Base-by-base conservation (phyloP, 2,888 invertebrate genomes). In the Apamea monoglypha region DNA sequence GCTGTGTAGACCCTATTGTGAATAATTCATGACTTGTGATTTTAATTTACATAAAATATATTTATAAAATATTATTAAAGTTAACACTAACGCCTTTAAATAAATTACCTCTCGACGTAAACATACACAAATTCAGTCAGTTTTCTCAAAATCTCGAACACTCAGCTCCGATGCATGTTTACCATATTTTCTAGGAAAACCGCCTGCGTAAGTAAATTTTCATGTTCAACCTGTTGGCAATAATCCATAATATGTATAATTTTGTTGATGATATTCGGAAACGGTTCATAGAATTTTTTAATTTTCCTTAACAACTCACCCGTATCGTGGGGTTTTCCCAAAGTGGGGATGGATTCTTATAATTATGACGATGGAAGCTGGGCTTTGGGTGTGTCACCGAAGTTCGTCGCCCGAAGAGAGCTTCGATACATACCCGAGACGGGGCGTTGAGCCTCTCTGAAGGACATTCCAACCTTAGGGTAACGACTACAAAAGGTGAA, bases 141-240 rank as follows among this genome's bases (percentile, higher is more conserved):
- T 68, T 84, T 80, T 44, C 68, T n/a, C 21, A 73, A 76, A 83
- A 80, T 70, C 76, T 12, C 32, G 14, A 76, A 67, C 74, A 76
- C 32, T 73, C 72, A 18, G 50, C 25, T 16, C 4, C 25, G 32
- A 47, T 32, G 29, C 32, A 16, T 84, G 66, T 76, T 74, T 76
- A 71, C 29, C 29, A 61, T 61, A 66, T 67, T 81, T 84, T 76
- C 84, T 74, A 59, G 59, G 83, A 84, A 80, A 71, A 2, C n/a
- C 21, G 73, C 6, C 32, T 84, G 69, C 84, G 80, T 56, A 72
- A 29, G 73, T 63, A 69, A 25, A 72, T 69, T 66, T 83, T 80
- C 66, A 56, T 75, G 81, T 73, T 74, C 7, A 53, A 47, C n/a
- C 50, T 53, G 36, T 84, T 84, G 84, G 84, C 84, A 84, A 40